A percentile compares a stretch with the other conserved stretches of the same genome.
phyloP scores from a whole-genome alignment of 2,888 invertebrate species.

The Acleris cristana region DNA sequence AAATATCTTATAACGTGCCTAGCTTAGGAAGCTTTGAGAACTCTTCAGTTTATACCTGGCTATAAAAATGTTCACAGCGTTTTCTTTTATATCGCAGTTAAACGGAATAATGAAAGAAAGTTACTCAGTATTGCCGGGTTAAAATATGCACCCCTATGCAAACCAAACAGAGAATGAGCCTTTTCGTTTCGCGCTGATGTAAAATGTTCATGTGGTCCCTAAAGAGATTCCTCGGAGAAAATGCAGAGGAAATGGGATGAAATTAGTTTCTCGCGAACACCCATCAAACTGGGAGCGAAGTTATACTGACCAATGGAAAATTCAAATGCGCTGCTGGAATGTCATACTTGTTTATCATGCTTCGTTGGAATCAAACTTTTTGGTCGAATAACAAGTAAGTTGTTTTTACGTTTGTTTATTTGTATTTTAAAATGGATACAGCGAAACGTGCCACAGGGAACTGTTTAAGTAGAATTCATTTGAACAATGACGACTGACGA shows the following conservation, averaged over 20 bases:
- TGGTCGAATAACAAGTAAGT: too few species aligned
- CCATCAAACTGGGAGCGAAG: constrained; percentile 15
- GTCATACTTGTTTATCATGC: too few species aligned
- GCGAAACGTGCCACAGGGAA: too few species aligned
- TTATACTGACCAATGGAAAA: constrained; percentile 17
- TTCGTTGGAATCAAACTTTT: background rate
- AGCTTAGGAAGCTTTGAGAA: constrained; percentile 27
- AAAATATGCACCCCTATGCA: constrained; percentile 37
- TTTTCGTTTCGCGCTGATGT: constrained; percentile 31
- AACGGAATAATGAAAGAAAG: constrained; percentile 38
- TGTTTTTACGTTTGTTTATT: too few species aligned
- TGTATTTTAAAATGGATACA: too few species aligned
- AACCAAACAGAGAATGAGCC: constrained; percentile 32
- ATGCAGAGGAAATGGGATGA: constrained; percentile 18
- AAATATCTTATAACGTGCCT: constrained; percentile 19
- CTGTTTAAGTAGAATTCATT: too few species aligned
- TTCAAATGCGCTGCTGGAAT: constrained; percentile 1
- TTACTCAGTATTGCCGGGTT: constrained; percentile 32
- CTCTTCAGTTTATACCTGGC: constrained; percentile 33
- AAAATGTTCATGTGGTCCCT: constrained; percentile 34
- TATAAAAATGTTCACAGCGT: constrained; percentile 32
- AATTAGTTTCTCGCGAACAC: constrained; percentile 30
- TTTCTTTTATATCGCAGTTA: constrained; percentile 33
- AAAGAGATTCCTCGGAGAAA: constrained; percentile 23
- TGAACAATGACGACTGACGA: too few species aligned